A percentile compares a stretch with the other conserved stretches of the same genome.
Conservation (phyloP, 2,888 invertebrate species). For the Hesperia comma region DNA sequence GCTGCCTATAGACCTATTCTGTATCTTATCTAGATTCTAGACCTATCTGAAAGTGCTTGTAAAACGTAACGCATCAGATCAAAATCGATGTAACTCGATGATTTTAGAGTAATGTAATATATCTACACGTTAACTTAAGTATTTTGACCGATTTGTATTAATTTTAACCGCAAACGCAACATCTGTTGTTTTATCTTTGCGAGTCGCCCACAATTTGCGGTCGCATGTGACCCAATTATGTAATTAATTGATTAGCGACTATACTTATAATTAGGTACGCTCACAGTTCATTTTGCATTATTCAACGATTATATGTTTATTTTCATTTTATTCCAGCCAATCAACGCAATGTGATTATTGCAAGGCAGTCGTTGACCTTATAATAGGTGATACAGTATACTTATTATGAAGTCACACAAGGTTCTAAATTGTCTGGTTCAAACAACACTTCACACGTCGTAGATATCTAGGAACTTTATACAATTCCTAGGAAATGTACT, state of each 20-base stretch:
- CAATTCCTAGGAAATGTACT: no score
- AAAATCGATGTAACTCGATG: no score
- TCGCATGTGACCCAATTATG: constrained; percentile 22
- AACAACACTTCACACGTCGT: background rate
- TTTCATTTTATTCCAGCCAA: constrained; percentile 19
- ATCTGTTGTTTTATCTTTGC: constrained; percentile 4
- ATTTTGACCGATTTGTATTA: constrained; percentile 39
- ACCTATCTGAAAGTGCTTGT: no score
- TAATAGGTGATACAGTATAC: background rate
- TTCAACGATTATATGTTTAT: constrained; percentile 30
- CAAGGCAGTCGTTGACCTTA: constrained; percentile 38
- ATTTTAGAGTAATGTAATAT: no score
- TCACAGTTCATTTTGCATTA: constrained; percentile 23
- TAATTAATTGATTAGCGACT: constrained; percentile 35
- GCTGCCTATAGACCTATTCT: no score
- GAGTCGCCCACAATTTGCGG: constrained; percentile 15
- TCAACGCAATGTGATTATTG: constrained; percentile 38
- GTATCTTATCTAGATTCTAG: no score
- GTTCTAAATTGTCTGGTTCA: background rate
- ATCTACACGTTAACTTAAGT: constrained; percentile 37
- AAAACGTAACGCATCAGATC: no score
- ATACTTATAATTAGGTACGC: constrained; percentile 25
- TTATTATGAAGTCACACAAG: background rate
- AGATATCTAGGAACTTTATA: no score
- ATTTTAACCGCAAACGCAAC: constrained; percentile 45